phyloP scores from a whole-genome alignment of 1,140 invertebrate genomes.

The Bombus pascuorum region DNA sequence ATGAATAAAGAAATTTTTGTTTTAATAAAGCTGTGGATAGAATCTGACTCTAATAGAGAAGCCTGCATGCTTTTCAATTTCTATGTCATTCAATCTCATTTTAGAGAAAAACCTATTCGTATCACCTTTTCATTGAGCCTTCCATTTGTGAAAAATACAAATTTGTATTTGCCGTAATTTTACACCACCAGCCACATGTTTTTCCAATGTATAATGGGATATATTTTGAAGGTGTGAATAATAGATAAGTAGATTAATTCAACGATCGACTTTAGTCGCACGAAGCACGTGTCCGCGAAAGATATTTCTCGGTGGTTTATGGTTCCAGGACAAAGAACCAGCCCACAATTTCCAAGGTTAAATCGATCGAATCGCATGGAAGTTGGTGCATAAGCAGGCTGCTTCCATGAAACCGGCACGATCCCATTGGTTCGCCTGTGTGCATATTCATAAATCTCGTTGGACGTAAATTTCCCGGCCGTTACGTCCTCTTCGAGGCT shows the following conservation, averaged over 20 bases:
- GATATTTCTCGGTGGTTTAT: not conserved
- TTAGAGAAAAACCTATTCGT: too few relatives aligned
- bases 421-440: not conserved
- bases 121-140: too few relatives aligned
- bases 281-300: not conserved
- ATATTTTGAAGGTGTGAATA: not conserved
- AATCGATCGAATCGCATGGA: not conserved
- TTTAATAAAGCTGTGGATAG: too few relatives aligned
- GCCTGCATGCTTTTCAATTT: too few relatives aligned
- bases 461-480: constrained; percentile 46
- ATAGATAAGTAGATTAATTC: not conserved
- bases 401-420: not conserved
- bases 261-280: too few relatives aligned
- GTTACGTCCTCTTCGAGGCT: constrained; percentile 50
- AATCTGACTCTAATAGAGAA: too few relatives aligned
- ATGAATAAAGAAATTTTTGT: too few relatives aligned
- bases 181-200: too few relatives aligned
- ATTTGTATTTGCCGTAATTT: not conserved
- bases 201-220: too few relatives aligned
- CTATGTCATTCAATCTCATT: too few relatives aligned
- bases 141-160: not conserved
- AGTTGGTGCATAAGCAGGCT: not conserved
- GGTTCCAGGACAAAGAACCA: not conserved
- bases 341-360: not conserved
- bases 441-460: constrained; percentile 60